A percentile compares a stretch with the other conserved stretches of the same genome.
Evolutionary conservation across 1,140 invertebrate genomes (phyloP).

Genomic region (Lethrus apterus): DNA sequence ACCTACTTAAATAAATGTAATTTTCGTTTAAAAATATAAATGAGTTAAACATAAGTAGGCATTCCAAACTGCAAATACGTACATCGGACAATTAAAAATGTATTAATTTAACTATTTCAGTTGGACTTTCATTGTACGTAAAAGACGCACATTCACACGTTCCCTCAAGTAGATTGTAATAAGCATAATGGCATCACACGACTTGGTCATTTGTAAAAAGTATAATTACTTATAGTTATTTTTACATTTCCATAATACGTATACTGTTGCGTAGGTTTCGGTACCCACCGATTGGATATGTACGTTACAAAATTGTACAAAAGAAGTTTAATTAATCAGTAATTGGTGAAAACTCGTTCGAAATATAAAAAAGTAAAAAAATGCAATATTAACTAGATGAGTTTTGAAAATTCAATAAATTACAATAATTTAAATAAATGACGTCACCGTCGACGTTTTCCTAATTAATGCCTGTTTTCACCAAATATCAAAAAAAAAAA

Average conservation of each 20-base stretch:
- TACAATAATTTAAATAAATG: too few species aligned
- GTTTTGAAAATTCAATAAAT: too few species aligned
- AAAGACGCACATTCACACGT: too few species aligned
- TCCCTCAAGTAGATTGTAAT: constrained; percentile 14
- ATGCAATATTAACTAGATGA: too few species aligned
- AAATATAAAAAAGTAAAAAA: background rate
- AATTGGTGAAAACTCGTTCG: background rate
- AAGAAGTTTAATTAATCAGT: background rate
- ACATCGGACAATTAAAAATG: constrained; percentile 6
- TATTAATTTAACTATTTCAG: constrained; percentile 9
- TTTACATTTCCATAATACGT: constrained; percentile 9
- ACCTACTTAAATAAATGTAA: too few species aligned
- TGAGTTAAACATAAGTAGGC: too few species aligned
- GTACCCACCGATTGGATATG: background rate
- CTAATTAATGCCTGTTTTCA: background rate
- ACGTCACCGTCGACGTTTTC: too few species aligned
- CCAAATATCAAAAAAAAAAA: too few species aligned
- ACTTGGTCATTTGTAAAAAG: constrained; percentile 12
- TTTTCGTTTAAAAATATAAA: too few species aligned
- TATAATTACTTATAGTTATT: constrained; percentile 9
- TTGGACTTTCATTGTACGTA: constrained; percentile 10
- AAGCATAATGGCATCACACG: constrained; percentile 12
- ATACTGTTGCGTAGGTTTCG: background rate
- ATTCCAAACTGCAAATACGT: too few species aligned
- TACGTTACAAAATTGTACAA: background rate